phyloP scores from a whole-genome alignment of 2,113 vertebrate genomes.

The Hippocampus guttulatus region DNA sequence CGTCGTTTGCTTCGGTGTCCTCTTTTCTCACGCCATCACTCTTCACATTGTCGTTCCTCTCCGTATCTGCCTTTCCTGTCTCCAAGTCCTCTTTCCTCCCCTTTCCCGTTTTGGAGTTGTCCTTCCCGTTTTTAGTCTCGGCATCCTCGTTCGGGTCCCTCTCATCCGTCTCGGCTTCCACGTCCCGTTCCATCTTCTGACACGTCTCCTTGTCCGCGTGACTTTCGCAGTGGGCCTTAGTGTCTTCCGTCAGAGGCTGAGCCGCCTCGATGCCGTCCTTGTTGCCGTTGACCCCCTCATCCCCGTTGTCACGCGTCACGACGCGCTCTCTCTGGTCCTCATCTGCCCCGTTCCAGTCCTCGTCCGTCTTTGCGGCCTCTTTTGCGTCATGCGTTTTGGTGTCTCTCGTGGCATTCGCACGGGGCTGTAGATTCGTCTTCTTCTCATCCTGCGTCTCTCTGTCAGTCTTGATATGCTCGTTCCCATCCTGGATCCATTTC shows the following conservation, averaged over 20 bases:
- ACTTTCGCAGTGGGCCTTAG: too few relatives aligned
- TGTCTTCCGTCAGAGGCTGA: too few relatives aligned
- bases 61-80: not conserved
- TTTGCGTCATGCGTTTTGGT: conserved; percentile 26
- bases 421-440: not conserved
- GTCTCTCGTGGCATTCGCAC: not conserved
- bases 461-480: not conserved
- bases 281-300: too few relatives aligned
- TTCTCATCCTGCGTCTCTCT: not conserved
- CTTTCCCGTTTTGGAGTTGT: too few relatives aligned
- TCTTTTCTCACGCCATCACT: not conserved
- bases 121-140: too few relatives aligned
- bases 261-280: too few relatives aligned
- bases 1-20: not conserved
- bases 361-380: conserved; percentile 40
- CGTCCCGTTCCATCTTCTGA: not conserved
- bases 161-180: not conserved
- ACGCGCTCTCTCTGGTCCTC: not conserved
- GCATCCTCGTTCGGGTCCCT: too few relatives aligned
- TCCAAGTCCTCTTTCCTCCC: not conserved
- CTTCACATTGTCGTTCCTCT: not conserved
- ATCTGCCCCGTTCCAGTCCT: not conserved
- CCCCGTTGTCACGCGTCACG: too few relatives aligned
- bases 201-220: not conserved
- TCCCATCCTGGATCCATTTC: not conserved